These are phyloP conservation scores for Coboldia fuscipes DNA, from an alignment of 1,140 invertebrate genomes.

Conservation along the genomic window DNA sequence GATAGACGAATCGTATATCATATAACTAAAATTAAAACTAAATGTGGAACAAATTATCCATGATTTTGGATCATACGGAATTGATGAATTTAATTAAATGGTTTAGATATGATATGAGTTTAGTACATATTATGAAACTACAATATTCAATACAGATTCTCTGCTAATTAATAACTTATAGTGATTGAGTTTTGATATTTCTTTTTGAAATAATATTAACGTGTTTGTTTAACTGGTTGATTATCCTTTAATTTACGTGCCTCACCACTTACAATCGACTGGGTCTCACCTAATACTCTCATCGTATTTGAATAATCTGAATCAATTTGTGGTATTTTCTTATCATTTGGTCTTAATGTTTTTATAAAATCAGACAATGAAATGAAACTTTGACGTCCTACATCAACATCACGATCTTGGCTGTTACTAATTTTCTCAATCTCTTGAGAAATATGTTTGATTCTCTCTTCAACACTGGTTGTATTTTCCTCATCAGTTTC, in stretches of 20 bases:
- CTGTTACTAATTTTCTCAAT: slow-evolving; percentile 14
- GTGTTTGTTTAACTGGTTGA: not conserved
- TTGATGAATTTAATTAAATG: too few species aligned
- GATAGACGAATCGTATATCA: too few species aligned
- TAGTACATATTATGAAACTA: too few species aligned
- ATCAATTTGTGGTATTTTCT: slow-evolving; percentile 19
- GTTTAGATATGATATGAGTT: too few species aligned
- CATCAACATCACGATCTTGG: slow-evolving; percentile 7
- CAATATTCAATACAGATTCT: too few species aligned
- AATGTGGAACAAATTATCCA: too few species aligned
- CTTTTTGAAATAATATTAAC: not conserved
- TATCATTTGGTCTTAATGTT: slow-evolving; percentile 18
- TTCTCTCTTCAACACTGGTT: slow-evolving; percentile 17
- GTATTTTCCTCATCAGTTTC: slow-evolving; percentile 7
- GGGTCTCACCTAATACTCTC: slow-evolving; percentile 20
- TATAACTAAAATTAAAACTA: too few species aligned
- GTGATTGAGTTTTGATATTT: not conserved
- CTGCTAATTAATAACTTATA: too few species aligned
- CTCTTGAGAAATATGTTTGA: slow-evolving; percentile 20
- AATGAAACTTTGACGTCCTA: slow-evolving; percentile 16
- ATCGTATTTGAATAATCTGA: slow-evolving; percentile 21
- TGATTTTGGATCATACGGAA: too few species aligned
- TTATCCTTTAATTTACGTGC: slow-evolving; percentile 2
- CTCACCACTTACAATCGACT: slow-evolving; percentile 6
- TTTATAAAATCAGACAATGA: slow-evolving; percentile 19